Conservation (phyloP, 2,113 vertebrate species). For the Semicossyphus pulcher region DNA sequence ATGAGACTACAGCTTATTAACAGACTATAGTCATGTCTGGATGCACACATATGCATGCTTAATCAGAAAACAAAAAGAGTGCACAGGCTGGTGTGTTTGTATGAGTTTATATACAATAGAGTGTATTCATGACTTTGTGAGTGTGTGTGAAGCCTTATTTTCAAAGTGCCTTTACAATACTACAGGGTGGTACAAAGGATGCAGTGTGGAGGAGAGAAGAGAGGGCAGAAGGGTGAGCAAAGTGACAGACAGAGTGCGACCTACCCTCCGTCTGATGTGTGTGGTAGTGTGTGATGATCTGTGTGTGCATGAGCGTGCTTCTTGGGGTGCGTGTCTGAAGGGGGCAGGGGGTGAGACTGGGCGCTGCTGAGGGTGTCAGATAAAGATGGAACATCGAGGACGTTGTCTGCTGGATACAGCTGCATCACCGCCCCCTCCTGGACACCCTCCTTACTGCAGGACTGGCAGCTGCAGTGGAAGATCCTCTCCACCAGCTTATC, state of each 20-base stretch:
- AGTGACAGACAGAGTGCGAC: constrained; percentile 9
- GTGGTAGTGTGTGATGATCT: constrained; percentile 75
- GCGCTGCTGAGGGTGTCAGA: constrained; percentile 66
- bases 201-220: constrained; percentile 44
- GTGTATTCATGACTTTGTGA: constrained; percentile 43
- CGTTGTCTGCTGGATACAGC: constrained; percentile 88
- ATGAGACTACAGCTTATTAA: constrained; percentile 57
- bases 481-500: constrained; percentile 98
- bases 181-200: constrained; percentile 61
- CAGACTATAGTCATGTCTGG: constrained; percentile 56
- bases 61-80: constrained; percentile 49
- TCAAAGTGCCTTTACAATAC: constrained; percentile 76
- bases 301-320: constrained; percentile 67
- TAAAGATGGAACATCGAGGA: constrained; percentile 74
- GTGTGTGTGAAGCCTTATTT: constrained; percentile 50
- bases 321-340: constrained; percentile 67
- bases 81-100: constrained; percentile 38
- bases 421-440: constrained; percentile 92
- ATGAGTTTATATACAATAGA: constrained; percentile 42
- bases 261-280: constrained; percentile 80
- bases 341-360: constrained; percentile 61
- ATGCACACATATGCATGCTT: constrained; percentile 43
- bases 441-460: constrained; percentile 91
- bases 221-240: neutral
- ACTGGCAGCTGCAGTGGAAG: constrained; percentile 96